Base-by-base conservation (phyloP, 2,113 vertebrate species). In the Charadrius vociferus region DNA sequence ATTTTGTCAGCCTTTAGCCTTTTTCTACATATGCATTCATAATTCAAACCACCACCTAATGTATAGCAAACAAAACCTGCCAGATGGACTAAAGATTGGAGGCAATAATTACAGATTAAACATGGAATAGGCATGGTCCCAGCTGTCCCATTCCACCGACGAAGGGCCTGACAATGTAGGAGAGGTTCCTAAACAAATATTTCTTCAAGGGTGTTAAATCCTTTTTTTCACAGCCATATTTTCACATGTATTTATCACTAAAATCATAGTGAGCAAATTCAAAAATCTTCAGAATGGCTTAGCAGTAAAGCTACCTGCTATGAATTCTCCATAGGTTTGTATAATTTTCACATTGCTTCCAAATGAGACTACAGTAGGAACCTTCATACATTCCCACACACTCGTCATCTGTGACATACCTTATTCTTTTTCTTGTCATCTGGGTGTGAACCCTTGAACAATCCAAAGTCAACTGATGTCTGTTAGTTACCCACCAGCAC, bases 101-200 rank as follows among this genome's bases (percentile, higher is more conserved):
- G 43, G 65, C 36, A 94, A 95, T 95, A 86, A 87, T 96, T 95
- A 84, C 73, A 89, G 37, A 93, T 95, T 94, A 81, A 79, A 77
- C 24, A 80, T 11, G 19, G 53, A 45, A 56, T 58, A 95, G 22
- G 22, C 53, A 90, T 41, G 45, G 61, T 92, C 83, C 77, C 81
- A 36, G n/a, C 34, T 87, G 68, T 85, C 34, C 34, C 45, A 74
- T 94, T 95, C 65, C 36, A 66, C 53, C 83, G 43, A 9, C 36
- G n/a, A 84, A 79, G 12, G 8, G 17, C 7, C 58, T 68, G 61
- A 89, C 12, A 78, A 92, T 13, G 10, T 45, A 65, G 41, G 21
- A 66, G 11, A 55, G 6, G 4, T 3, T 96, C 29, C 37, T 43
- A 37, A 10, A 53, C 17, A 61, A 87, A 65, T 41, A 68, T 8